Conservation (phyloP, 2,797 vertebrate genomes). For the Semotilus atromaculatus region DNA sequence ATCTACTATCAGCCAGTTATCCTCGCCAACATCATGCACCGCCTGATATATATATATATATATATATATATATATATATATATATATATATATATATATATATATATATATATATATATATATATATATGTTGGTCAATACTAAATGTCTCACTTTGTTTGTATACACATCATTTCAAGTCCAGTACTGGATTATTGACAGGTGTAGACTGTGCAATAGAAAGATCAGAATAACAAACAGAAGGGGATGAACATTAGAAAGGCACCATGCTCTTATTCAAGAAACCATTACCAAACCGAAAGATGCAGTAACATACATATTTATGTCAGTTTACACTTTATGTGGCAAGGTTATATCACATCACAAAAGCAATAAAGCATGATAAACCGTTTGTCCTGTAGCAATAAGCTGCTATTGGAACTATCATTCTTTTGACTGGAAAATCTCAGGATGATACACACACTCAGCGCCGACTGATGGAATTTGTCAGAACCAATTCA, state of each 20-base stretch:
- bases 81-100: too few relatives aligned
- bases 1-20: constrained; percentile 1
- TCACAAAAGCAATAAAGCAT: constrained; percentile 10
- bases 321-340: constrained; percentile 24
- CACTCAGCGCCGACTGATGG: not conserved
- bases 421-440: too few relatives aligned
- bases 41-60: too few relatives aligned
- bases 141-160: not conserved
- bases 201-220: not conserved
- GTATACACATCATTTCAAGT: not conserved
- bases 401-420: too few relatives aligned
- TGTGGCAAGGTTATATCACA: not conserved
- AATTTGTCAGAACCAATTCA: not conserved
- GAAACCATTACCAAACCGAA: not conserved
- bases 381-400: too few relatives aligned
- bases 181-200: not conserved
- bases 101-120: too few relatives aligned
- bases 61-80: too few relatives aligned
- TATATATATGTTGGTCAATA: not conserved
- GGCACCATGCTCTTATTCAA: constrained; percentile 2
- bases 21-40: not conserved
- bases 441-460: constrained; percentile 11
- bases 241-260: not conserved
- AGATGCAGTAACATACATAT: constrained; percentile 19
- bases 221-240: constrained; percentile 18